Base-by-base conservation (phyloP, 2,797 vertebrate genomes). In the Melanotaenia maccullochi region DNA sequence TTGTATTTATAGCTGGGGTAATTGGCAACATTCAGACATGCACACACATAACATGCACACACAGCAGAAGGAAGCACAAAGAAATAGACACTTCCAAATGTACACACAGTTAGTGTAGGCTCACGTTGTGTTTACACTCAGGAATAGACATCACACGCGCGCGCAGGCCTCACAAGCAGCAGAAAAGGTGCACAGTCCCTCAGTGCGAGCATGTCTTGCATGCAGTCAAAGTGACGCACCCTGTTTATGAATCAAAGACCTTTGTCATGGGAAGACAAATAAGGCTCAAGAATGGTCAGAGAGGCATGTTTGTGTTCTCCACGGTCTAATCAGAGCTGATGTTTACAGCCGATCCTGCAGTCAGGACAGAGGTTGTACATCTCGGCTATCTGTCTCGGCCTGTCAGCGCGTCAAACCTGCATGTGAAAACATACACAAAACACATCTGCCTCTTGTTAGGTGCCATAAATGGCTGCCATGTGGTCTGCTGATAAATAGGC, bases 1-100 rank as follows among this genome's bases (percentile, higher is more conserved):
- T 71, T 95, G 94, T 95, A 96, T 97, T 97, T 98, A 97, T 96
- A 95, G 97, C 96, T 94, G 92, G 95, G 95, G 96, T 98, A 99
- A 99, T 97, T 98, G 97, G 96, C 96, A 97, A 97, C 96, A 96
- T 96, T 96, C 96, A 97, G 77, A 89, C 81, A 82, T 74, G 69
- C 84, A 83, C 80, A 70, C 82, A 79, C 81, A 71, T 71, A 61
- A 74, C 82, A 64, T 56, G 44, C 68, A 66, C 78, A 74, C 77
- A 65, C 67, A 76, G 80, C 68, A 66, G 36, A 65, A 68, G 82
- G 65, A 80, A 75, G 73, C 81, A 87, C 87, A 90, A 84, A 89
- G 86, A 84, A 82, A 90, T 65, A 85, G 85, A 91, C 87, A 88
- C 77, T 85, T 88, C 18, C 14, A 40, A 85, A 84, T 55, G 75